phyloP scores from a whole-genome alignment of 2,888 invertebrate species.

The Barypeithes pellucidus region DNA sequence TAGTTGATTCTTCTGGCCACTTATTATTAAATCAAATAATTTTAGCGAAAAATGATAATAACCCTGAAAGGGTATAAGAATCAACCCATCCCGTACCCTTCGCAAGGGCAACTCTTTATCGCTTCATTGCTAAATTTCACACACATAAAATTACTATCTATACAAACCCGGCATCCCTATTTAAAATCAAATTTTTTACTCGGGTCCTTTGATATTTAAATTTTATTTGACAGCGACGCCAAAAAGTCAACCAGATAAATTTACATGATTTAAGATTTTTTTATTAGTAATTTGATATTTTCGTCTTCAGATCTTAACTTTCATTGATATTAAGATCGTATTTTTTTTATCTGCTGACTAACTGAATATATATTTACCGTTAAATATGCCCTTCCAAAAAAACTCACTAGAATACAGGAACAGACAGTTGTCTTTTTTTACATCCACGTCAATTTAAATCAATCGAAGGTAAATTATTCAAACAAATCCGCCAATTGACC shows the following conservation, averaged over 20 bases:
- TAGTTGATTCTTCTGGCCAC: too few species aligned
- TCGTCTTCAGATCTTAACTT: slow-evolving; percentile 21
- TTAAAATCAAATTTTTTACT: slow-evolving; percentile 51
- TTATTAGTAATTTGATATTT: slow-evolving; percentile 43
- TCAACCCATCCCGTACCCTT: slow-evolving; percentile 23
- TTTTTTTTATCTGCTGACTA: neutral
- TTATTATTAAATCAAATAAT: too few species aligned
- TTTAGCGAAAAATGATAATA: neutral
- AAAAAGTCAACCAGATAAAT: slow-evolving; percentile 44
- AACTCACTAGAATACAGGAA: too few species aligned
- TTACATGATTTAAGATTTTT: slow-evolving; percentile 40
- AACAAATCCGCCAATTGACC: too few species aligned
- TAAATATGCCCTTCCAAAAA: too few species aligned
- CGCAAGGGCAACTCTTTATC: slow-evolving; percentile 23
- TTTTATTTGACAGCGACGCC: slow-evolving; percentile 46
- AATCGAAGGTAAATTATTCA: too few species aligned
- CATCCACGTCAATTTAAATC: too few species aligned
- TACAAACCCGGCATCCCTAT: slow-evolving; percentile 48
- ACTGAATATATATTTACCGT: slow-evolving; percentile 4
- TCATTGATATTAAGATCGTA: slow-evolving; percentile 15
- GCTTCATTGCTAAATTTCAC: slow-evolving; percentile 47
- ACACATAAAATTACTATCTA: slow-evolving; percentile 48
- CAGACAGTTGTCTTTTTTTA: too few species aligned
- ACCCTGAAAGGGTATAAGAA: slow-evolving; percentile 37
- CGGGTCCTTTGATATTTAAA: slow-evolving; percentile 41